These are phyloP conservation scores for Delphinapterus leucas DNA, from an alignment of 2,113 vertebrate species.

Conservation along the genomic window DNA sequence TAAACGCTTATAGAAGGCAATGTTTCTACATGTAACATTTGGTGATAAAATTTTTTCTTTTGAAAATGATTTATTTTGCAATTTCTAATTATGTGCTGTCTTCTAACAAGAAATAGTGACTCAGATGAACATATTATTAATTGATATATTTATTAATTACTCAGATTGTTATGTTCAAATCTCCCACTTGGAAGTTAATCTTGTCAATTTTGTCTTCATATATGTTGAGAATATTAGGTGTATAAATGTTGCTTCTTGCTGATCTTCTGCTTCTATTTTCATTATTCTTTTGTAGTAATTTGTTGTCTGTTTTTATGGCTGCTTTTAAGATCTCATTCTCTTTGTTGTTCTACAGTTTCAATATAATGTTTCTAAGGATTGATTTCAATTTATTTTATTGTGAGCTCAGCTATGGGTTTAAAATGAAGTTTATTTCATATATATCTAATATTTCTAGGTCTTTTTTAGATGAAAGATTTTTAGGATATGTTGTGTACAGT, in stretches of 20 bases:
- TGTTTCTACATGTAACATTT: background rate
- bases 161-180: background rate
- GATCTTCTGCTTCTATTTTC: background rate
- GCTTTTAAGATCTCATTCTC: background rate
- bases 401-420: background rate
- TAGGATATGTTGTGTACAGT: background rate
- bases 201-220: background rate
- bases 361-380: background rate
- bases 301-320: background rate
- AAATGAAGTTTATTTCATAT: background rate
- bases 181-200: background rate
- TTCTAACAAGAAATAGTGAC: background rate
- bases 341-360: background rate
- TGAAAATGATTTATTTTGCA: background rate
- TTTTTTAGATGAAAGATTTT: background rate
- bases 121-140: background rate
- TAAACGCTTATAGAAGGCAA: background rate
- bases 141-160: background rate
- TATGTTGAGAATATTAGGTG: background rate
- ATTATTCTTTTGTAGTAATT: background rate
- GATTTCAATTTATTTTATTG: background rate
- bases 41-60: background rate
- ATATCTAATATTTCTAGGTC: background rate
- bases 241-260: background rate
- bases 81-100: background rate